Percentiles rank a stretch among this genome's conserved stretches.
These are phyloP conservation scores for Mactromeris polynyma DNA, from an alignment of 2,888 invertebrate genomes.

Conservation along the genomic window DNA sequence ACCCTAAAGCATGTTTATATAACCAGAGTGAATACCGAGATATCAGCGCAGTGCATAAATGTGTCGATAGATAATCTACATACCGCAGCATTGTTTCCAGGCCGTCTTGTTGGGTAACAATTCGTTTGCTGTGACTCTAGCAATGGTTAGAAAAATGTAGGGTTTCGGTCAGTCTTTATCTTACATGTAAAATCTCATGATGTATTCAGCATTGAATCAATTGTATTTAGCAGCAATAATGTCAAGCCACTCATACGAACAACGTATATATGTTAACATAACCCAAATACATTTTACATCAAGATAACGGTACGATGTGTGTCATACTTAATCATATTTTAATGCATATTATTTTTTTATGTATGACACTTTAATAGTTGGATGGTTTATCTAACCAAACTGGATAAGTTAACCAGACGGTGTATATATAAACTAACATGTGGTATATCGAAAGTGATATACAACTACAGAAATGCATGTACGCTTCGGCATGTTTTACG, in stretches of 20 bases:
- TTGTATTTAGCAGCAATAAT: background rate
- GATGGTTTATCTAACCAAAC: background rate
- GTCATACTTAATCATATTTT: constrained; percentile 14
- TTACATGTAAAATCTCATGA: too few relatives aligned
- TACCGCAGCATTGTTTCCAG: too few relatives aligned
- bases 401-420: background rate
- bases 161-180: too few relatives aligned
- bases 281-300: constrained; percentile 1
- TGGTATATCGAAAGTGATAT: too few relatives aligned
- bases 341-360: constrained; percentile 17
- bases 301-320: background rate
- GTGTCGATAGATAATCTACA: too few relatives aligned
- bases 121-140: too few relatives aligned
- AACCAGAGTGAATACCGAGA: too few relatives aligned
- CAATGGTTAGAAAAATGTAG: too few relatives aligned
- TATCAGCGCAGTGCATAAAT: too few relatives aligned
- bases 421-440: too few relatives aligned
- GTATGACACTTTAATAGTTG: constrained; percentile 1
- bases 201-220: background rate
- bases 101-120: too few relatives aligned
- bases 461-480: background rate
- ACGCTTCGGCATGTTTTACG: background rate
- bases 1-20: too few relatives aligned
- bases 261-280: background rate
- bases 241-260: background rate